Percentiles rank a stretch among this genome's conserved stretches.
phyloP scores from a whole-genome alignment of 2,888 invertebrate species.

The Acanthosoma haemorrhoidale region DNA sequence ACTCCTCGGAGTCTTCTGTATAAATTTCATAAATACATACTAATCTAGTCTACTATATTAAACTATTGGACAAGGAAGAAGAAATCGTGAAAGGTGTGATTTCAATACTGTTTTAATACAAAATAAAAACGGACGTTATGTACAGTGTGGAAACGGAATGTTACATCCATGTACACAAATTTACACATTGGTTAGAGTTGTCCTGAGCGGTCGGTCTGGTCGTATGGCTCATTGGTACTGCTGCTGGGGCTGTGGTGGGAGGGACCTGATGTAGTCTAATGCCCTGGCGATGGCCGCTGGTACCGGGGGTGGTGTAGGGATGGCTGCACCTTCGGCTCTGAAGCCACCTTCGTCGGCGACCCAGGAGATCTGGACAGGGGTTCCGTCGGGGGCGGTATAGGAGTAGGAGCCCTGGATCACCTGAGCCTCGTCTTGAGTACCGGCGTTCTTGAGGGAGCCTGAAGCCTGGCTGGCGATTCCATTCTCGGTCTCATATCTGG shows the following conservation, averaged over 20 bases:
- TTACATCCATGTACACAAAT: neutral
- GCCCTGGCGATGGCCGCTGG: conserved; percentile 47
- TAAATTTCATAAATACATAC: no score
- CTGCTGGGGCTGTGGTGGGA: conserved; percentile 52
- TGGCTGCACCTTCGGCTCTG: conserved; percentile 55
- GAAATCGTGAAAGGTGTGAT: neutral
- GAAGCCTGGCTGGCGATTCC: conserved; percentile 65
- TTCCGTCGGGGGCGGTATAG: conserved; percentile 63
- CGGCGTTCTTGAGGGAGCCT: conserved; percentile 61
- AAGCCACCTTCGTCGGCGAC: conserved; percentile 65
- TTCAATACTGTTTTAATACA: conserved; percentile 6
- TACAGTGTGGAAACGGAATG: neutral
- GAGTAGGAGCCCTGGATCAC: conserved; percentile 67
- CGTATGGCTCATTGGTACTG: conserved; percentile 30
- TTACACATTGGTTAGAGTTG: neutral
- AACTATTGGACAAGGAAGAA: no score
- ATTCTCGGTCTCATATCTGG: conserved; percentile 65
- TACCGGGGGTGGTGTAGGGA: conserved; percentile 47
- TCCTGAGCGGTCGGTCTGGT: neutral
- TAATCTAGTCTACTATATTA: no score
- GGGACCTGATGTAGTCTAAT: conserved; percentile 50
- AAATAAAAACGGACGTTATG: neutral
- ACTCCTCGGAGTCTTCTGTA: no score
- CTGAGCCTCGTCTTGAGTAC: conserved; percentile 62
- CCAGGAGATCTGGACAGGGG: conserved; percentile 54